phyloP scores from a whole-genome alignment of 2,797 vertebrate genomes.

The Yasuhikotakia modesta region DNA sequence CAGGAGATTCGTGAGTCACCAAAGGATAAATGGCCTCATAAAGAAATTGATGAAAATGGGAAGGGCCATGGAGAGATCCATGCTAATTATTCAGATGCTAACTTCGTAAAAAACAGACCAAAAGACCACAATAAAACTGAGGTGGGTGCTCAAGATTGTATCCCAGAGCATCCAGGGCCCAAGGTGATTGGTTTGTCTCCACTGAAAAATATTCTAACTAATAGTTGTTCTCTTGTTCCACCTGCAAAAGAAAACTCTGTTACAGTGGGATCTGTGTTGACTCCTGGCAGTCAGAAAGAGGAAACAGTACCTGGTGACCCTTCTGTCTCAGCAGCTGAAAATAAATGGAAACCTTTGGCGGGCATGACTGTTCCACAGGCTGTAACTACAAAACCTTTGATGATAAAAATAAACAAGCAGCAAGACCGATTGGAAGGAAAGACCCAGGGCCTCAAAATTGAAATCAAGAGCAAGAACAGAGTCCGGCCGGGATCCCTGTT shows the following conservation, averaged over 20 bases:
- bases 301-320: constrained; percentile 61
- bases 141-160: constrained; percentile 85
- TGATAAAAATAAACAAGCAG: constrained; percentile 64
- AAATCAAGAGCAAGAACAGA: constrained; percentile 93
- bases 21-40: constrained; percentile 53
- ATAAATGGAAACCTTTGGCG: constrained; percentile 94
- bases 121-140: constrained; percentile 85
- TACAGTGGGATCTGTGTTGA: constrained; percentile 25
- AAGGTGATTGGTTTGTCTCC: constrained; percentile 58
- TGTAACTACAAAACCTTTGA: constrained; percentile 26
- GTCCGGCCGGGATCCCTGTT: constrained; percentile 95
- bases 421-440: constrained; percentile 70
- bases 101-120: constrained; percentile 61
- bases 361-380: constrained; percentile 75
- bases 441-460: constrained; percentile 86
- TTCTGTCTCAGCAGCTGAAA: constrained; percentile 64
- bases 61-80: constrained; percentile 57
- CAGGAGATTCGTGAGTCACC: constrained; percentile 58
- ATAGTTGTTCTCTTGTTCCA: constrained; percentile 37
- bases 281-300: constrained; percentile 59
- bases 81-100: constrained; percentile 58
- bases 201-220: constrained; percentile 51
- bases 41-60: constrained; percentile 55
- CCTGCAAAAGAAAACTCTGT: constrained; percentile 53
- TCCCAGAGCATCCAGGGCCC: constrained; percentile 57